phyloP scores from a whole-genome alignment of 2,888 invertebrate genomes.

The Stegana nigrithorax region DNA sequence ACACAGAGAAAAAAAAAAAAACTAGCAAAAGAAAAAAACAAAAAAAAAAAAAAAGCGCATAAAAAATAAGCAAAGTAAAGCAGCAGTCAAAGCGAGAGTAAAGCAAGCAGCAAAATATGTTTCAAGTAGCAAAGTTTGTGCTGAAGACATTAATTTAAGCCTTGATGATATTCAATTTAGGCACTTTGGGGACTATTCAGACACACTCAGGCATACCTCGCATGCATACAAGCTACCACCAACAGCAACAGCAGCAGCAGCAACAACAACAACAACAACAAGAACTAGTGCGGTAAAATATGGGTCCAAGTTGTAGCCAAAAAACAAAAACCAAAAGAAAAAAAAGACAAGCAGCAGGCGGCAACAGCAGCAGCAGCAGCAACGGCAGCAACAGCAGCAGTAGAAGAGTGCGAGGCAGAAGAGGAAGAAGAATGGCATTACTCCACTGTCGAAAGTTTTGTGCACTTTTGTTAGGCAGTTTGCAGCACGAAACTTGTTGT shows the following conservation, averaged over 20 bases:
- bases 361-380: no score
- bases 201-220: constrained; percentile 30
- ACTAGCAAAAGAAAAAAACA: constrained; percentile 11
- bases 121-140: constrained; percentile 57
- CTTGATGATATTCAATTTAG: constrained; percentile 63
- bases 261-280: neutral
- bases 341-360: no score
- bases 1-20: constrained; percentile 17
- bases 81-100: no score
- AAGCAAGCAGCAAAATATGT: constrained; percentile 44
- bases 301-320: constrained; percentile 30
- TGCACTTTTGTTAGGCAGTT: no score
- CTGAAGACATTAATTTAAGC: constrained; percentile 62
- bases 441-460: neutral
- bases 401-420: neutral
- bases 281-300: constrained; percentile 45
- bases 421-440: neutral
- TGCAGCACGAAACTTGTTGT: constrained; percentile 6
- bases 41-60: constrained; percentile 10
- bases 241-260: neutral
- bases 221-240: no score
- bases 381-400: no score
- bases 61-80: constrained; percentile 12
- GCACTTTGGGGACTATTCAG: constrained; percentile 54
- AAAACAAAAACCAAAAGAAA: no score